Evolutionary conservation across 92 coral and sea anemone genomes (phyloP).

Genomic region (Porites rus): DNA sequence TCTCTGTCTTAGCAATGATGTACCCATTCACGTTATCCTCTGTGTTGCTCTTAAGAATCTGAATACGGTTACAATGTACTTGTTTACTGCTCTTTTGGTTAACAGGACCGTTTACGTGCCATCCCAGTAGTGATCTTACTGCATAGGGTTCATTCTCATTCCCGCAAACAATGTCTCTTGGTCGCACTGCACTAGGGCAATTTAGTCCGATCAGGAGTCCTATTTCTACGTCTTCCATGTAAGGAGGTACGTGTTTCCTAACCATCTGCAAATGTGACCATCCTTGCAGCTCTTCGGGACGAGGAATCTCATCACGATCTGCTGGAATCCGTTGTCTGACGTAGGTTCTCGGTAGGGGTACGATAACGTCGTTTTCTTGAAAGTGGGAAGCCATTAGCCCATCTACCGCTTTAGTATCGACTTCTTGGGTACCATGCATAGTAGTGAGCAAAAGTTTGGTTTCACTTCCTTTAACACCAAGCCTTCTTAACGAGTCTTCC

Average conservation of each 20-base stretch:
- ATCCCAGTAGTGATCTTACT: slow-evolving; percentile 62
- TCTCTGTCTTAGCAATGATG: slow-evolving; percentile 40
- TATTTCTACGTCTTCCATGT: slow-evolving; percentile 56
- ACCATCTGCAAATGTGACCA: slow-evolving; percentile 53
- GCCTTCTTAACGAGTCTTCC: slow-evolving; percentile 51
- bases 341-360: slow-evolving; percentile 72
- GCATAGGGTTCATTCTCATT: slow-evolving; percentile 62
- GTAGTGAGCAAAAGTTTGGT: slow-evolving; percentile 57
- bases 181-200: slow-evolving; percentile 64
- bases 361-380: slow-evolving; percentile 47
- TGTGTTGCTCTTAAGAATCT: slow-evolving; percentile 13
- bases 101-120: slow-evolving; percentile 62
- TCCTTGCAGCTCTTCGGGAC: slow-evolving; percentile 33
- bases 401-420: slow-evolving; percentile 37
- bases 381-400: slow-evolving; percentile 62
- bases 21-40: slow-evolving; percentile 35
- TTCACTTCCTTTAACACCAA: slow-evolving; percentile 63
- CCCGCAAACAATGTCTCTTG: slow-evolving; percentile 57
- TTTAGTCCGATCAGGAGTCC: slow-evolving; percentile 63
- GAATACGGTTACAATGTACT: slow-evolving; percentile 47
- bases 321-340: slow-evolving; percentile 60
- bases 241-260: slow-evolving; percentile 41
- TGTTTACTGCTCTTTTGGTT: slow-evolving; percentile 11
- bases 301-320: slow-evolving; percentile 63
- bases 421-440: slow-evolving; percentile 65